Conservation (phyloP, 2,797 vertebrate genomes). For the Columba guinea region DNA sequence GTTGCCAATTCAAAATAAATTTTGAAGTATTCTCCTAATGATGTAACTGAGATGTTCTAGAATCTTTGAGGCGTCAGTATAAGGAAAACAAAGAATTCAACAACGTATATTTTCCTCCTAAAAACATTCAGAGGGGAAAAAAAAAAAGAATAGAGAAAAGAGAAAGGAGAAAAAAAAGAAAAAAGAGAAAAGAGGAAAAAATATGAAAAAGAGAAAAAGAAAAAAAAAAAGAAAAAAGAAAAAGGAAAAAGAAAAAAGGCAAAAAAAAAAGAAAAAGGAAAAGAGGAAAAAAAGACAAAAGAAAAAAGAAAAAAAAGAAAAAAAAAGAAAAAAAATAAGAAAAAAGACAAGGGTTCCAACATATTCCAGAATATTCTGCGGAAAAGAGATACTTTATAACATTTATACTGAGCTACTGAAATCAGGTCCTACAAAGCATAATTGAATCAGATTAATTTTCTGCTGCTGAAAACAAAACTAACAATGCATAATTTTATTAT, state of each 20-base stretch:
- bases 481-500: not conserved
- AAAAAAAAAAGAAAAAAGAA: no score
- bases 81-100: not conserved
- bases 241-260: no score
- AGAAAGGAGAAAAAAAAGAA: no score
- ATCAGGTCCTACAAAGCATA: not conserved
- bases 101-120: not conserved
- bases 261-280: no score
- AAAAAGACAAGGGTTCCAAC: not conserved
- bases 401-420: not conserved
- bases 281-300: no score
- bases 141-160: no score
- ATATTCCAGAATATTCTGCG: not conserved
- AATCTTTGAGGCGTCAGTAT: not conserved
- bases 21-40: not conserved
- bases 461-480: not conserved
- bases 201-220: no score
- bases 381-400: not conserved
- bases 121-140: not conserved
- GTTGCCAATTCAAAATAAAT: conserved; percentile 23
- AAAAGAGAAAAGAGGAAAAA: no score
- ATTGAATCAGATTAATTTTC: not conserved
- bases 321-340: no score
- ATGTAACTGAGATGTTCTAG: conserved; percentile 1
- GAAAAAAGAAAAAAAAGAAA: no score